A percentile compares a stretch with the other conserved stretches of the same genome.
Conservation (phyloP, 2,113 vertebrate species). For the Lichenostomus cassidix region DNA sequence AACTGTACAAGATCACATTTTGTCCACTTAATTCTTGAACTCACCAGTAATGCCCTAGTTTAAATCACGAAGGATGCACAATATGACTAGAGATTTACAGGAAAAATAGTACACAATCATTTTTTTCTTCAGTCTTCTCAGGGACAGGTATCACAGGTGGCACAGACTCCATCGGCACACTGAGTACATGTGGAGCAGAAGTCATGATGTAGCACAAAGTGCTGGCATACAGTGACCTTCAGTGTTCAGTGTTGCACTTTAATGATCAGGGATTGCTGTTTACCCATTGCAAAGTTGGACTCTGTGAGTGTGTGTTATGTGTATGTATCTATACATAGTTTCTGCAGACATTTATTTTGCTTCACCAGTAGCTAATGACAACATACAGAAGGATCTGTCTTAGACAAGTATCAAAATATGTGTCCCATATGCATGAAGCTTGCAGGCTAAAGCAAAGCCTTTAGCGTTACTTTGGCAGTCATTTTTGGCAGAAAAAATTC, state of each 20-base stretch:
- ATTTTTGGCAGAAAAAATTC: conserved; percentile 3
- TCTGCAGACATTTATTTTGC: conserved; percentile 31
- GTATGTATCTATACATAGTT: not conserved
- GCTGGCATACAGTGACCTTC: not conserved
- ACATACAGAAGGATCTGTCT: conserved; percentile 35
- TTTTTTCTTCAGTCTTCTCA: not conserved
- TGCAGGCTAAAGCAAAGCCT: conserved; percentile 2
- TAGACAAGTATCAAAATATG: conserved; percentile 19
- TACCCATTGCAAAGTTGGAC: not conserved
- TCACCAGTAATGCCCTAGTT: not conserved
- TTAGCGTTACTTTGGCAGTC: not conserved
- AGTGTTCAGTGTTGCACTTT: not conserved
- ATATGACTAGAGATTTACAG: not conserved
- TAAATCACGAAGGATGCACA: not conserved
- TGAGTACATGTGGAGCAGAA: not conserved
- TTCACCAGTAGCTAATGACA: conserved; percentile 35
- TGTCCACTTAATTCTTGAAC: not conserved
- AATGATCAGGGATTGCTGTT: not conserved
- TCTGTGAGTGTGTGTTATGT: not conserved
- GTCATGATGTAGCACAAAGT: not conserved
- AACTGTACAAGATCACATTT: not conserved
- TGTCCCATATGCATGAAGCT: not conserved
- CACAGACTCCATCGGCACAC: not conserved
- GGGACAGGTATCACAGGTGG: not conserved
- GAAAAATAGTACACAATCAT: not conserved